Percentiles rank a stretch among this genome's conserved stretches.
These are phyloP conservation scores for Ceratosolen fusciceps DNA, from an alignment of 1,140 invertebrate species.

Conservation along the genomic window DNA sequence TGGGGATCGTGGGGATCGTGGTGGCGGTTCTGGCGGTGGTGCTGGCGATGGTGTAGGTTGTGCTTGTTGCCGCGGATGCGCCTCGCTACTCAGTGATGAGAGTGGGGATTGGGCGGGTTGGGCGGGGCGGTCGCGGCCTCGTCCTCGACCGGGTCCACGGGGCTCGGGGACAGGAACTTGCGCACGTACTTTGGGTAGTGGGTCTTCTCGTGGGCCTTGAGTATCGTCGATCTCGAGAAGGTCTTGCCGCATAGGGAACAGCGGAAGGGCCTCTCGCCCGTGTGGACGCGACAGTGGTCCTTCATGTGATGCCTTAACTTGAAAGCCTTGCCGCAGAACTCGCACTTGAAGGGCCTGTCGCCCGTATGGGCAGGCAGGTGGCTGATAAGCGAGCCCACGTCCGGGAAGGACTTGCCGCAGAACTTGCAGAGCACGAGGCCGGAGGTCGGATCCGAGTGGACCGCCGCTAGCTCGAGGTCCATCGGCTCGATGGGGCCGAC, in stretches of 20 bases:
- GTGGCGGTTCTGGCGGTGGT: neutral
- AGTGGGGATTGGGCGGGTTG: conserved; percentile 30
- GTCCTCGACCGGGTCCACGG: conserved; percentile 85
- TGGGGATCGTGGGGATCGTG: neutral
- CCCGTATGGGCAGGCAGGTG: conserved; percentile 91
- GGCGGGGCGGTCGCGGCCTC: conserved; percentile 66
- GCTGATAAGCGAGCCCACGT: conserved; percentile 86
- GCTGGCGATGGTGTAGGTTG: neutral
- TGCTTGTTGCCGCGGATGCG: conserved; percentile 18
- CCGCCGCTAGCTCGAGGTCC: conserved; percentile 69
- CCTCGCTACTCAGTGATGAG: conserved; percentile 41
- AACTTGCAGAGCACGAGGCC: conserved; percentile 88
- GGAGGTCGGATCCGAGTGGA: conserved; percentile 76
- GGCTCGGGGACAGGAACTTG: conserved; percentile 87
- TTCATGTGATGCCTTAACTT: conserved; percentile 93
- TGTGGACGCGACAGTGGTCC: conserved; percentile 92
- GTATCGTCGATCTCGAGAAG: conserved; percentile 89
- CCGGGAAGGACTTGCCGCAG: conserved; percentile 90
- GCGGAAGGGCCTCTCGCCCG: conserved; percentile 89
- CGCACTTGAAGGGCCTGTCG: conserved; percentile 90
- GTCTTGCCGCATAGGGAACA: conserved; percentile 91
- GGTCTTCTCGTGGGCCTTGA: conserved; percentile 92
- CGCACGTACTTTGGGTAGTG: conserved; percentile 91
- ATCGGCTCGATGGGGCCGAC: conserved; percentile 67
- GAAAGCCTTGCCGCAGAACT: conserved; percentile 92